Evolutionary conservation across 2,888 invertebrate genomes (phyloP), one percentile per base, ranked within the genome.

Genomic region (Sclerodermus sp.): DNA sequence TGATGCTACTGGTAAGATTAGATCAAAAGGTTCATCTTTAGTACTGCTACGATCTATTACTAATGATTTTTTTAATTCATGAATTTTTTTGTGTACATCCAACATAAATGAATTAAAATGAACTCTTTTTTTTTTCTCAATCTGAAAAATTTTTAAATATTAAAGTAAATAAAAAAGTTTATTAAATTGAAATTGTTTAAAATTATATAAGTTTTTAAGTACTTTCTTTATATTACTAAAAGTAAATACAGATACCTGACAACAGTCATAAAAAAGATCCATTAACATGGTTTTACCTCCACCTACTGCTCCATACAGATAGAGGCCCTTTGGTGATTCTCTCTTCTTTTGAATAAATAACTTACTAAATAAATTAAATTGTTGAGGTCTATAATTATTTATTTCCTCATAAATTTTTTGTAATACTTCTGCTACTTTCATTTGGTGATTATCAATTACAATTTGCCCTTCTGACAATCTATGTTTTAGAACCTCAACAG

Each of bases 261-360:
- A 87, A 71, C 87, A 86, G 66, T 93, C 87, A 81, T 90, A 94
- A 81, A 99, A 98, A 68, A 99, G 80, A 80, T 99, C 98, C 99
- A 99, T 99, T 50, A 99, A 81, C 89, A 98, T 98, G 5, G 99
- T 99, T 83, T 99, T 99, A 39, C 99, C 99, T 64, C 94, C 93
- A 40, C 95, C 93, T 56, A 94, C 93, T 71, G 93, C 89, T 48
- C 96, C 96, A 79, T 90, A 87, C 51, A 96, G 86, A 71, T 96
- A 96, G 10, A 96, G 79, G 4, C 96, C 96, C 77, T 86, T 86
- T 1, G 91, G 90, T 34, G 82, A 82, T 55, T 81, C 77, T 38
- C 63, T 66, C 50, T 64, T 59, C 52, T 68, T 72, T 53, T 65
- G 66, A 43, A 82, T 69, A 42, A 77, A 65, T 65, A 73, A 74